Conservation (phyloP, 1,140 invertebrate genomes). For the Metaphire vulgaris region DNA sequence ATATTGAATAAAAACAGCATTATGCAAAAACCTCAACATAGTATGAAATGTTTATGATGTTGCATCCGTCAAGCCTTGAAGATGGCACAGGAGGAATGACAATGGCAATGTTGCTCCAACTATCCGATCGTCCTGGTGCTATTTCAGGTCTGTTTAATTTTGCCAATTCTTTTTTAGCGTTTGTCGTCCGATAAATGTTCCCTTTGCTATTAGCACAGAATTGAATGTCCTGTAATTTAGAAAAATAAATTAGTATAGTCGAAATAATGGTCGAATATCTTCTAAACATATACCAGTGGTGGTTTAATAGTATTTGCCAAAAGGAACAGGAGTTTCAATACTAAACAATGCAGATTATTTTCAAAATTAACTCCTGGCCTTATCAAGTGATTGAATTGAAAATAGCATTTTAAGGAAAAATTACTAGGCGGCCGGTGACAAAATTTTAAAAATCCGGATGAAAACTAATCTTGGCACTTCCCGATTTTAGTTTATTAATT, state of each 20-base stretch:
- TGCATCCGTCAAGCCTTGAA: background rate
- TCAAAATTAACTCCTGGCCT: background rate
- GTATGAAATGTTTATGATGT: background rate
- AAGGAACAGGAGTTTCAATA: background rate
- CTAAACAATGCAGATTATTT: background rate
- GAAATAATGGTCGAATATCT: background rate
- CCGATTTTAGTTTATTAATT: too few relatives aligned
- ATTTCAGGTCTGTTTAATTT: background rate
- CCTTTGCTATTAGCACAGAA: background rate
- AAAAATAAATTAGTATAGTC: background rate
- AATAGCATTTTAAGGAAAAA: too few relatives aligned
- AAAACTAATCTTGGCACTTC: too few relatives aligned
- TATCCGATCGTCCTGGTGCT: background rate
- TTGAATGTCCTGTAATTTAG: background rate
- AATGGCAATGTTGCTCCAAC: background rate
- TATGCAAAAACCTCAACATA: slow-evolving; percentile 2
- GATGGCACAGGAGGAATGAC: background rate
- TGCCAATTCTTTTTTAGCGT: background rate
- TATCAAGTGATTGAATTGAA: too few relatives aligned
- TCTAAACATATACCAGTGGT: too few relatives aligned
- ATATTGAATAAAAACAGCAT: too few relatives aligned
- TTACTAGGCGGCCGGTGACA: too few relatives aligned
- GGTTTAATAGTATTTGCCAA: background rate
- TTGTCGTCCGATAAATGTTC: background rate
- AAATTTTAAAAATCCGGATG: too few relatives aligned